Evolutionary conservation across 2,888 invertebrate genomes (phyloP).

Genomic region (Pinctada fucata): DNA sequence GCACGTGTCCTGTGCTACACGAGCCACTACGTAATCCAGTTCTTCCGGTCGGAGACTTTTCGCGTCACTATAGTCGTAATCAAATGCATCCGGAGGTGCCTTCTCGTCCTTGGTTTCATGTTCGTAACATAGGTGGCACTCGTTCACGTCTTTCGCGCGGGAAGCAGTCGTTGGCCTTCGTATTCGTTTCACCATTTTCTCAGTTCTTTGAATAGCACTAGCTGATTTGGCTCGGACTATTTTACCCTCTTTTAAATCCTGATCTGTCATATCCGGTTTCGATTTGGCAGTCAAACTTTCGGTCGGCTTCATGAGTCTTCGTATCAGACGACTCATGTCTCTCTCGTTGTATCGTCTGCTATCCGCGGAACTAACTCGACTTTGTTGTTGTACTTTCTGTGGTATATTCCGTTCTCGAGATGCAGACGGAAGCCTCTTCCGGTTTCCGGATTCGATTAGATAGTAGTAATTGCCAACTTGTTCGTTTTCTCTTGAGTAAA

Average conservation of each 20-base stretch:
- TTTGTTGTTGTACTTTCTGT: slow-evolving; percentile 34
- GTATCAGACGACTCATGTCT: slow-evolving; percentile 52
- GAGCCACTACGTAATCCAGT: slow-evolving; percentile 52
- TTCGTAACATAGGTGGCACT: slow-evolving; percentile 58
- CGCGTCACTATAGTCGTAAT: slow-evolving; percentile 52
- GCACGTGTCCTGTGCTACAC: slow-evolving; percentile 47
- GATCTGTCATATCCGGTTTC: slow-evolving; percentile 36
- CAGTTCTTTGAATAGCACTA: slow-evolving; percentile 24
- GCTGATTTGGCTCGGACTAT: slow-evolving; percentile 50
- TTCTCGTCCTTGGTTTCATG: slow-evolving; percentile 48
- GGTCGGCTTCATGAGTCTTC: slow-evolving; percentile 54
- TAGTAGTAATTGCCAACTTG: slow-evolving; percentile 52
- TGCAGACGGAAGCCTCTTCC: slow-evolving; percentile 48
- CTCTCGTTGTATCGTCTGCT: slow-evolving; percentile 47
- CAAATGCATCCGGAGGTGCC: slow-evolving; percentile 48
- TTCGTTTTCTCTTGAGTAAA: slow-evolving; percentile 48
- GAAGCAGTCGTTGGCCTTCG: slow-evolving; percentile 60
- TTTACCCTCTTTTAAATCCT: slow-evolving; percentile 52
- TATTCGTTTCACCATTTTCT: slow-evolving; percentile 47
- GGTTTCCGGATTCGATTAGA: slow-evolving; percentile 41
- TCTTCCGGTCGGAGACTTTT: slow-evolving; percentile 54
- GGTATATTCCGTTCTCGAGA: slow-evolving; percentile 39
- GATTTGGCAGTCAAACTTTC: slow-evolving; percentile 41
- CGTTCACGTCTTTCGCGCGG: slow-evolving; percentile 49
- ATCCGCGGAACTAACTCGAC: slow-evolving; percentile 10